Base-by-base conservation (phyloP, 2,113 vertebrate genomes). In the Ifrita kowaldi region DNA sequence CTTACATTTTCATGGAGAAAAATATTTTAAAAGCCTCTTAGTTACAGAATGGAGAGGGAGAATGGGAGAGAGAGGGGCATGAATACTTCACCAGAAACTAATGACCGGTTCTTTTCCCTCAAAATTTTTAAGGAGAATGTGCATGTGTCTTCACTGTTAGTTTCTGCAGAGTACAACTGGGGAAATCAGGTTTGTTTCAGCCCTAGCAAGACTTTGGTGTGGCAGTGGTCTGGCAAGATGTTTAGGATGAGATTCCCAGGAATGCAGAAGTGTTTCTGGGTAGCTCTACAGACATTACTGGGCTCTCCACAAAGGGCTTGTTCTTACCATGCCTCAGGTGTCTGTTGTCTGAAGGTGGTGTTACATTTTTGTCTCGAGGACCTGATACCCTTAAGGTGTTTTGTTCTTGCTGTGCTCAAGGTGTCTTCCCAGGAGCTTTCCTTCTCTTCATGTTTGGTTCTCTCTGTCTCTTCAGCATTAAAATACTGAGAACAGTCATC, bases 231-330 rank as follows among this genome's bases (percentile, higher is more conserved):
- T 70, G 37, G 11, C 26, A 52, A 18, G 46, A 35, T 17, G 16
- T 41, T 60, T 7, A n/a, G 73, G 46, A 14, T 69, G 59, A 65
- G 44, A 56, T 73, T 70, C n/a, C 55, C 46, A 44, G 27, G 27
- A 16, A 3, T 42, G 17, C n/a, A 30, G 1, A 44, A 53, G 16
- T 41, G 44, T 73, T 59, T 64, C 35, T 50, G 8, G 39, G 55
- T 13, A 59, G 13, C 68, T 68, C 22, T 24, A 0, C 14, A 16
- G 52, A 13, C 0, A 0, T 70, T 28, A 5, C 11, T 62, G 42
- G 27, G 19, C 39, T 41, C 15, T 88, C 33, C 60, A 64, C 16
- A 37, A 30, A 42, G 55, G 35, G 8, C 11, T 86, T 49, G 23
- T 14, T 75, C 60, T 30, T 30, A 65, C 16, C 1, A 0, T 33